Base-by-base conservation (phyloP, 2,888 invertebrate species). In the Leptinotarsa tumamoca region DNA sequence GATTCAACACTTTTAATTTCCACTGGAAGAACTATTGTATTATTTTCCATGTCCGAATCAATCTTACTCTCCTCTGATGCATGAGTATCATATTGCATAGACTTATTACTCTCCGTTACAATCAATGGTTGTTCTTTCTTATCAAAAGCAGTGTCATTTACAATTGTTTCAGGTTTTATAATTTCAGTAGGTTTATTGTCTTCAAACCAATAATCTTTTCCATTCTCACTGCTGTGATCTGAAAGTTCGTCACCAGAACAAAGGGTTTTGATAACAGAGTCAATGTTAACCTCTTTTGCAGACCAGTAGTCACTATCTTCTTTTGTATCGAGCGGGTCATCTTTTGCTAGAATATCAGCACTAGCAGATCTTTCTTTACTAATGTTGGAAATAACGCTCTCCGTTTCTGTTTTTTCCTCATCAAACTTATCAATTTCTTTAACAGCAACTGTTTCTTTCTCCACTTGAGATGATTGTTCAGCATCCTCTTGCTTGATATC, bases 221-320 rank as follows among this genome's bases (percentile, higher is more conserved):
- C 85, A 66, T 83, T 79, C 79, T 86, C 87, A 66, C 86, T 86
- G 68, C 87, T 87, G 33, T 87, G 87, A 80, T 89, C 88, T 3
- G 88, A 88, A 56, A 88, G 78, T 79, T 89, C 89, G 80, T 90
- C 90, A 14, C 87, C 87, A 7, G 90, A 89, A 86, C 93, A 93
- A 58, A 94, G 86, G 0, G 93, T 93, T 87, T 95, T 95, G 78
- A 95, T 95, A 2, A 95, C 95, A 23, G 95, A 95, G 81, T 95
- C 95, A 79, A 95, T 94, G 84, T 94, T 95, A 1, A 94, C 91
- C 84, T 95, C 95, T 87, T 94, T 94, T 7, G 93, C 93, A 52
- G 93, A 93, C 95, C 95, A 95, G 81, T 93, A 93, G 82, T 94
- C 94, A 54, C 81, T 84, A 33, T 84, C 84, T 77, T 84, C 88